Evolutionary conservation across 1,140 invertebrate genomes (phyloP).

Genomic region (Dolichoris vasculosae): DNA sequence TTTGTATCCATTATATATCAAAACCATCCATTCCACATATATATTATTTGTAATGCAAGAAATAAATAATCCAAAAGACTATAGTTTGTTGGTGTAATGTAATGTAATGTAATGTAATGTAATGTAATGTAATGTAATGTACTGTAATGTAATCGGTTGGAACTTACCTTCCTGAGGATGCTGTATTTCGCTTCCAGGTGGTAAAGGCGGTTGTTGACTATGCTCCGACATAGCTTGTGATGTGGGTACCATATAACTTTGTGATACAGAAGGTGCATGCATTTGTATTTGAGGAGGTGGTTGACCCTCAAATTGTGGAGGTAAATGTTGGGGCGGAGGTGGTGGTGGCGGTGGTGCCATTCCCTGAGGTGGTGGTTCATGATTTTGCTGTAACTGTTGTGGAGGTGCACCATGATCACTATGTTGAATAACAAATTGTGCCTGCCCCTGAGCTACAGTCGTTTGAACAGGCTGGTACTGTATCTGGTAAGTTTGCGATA

Average conservation of each 20-base stretch:
- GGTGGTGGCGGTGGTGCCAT: slow-evolving; percentile 51
- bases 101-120: too few relatives aligned
- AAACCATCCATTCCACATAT: too few relatives aligned
- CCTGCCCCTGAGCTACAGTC: slow-evolving; percentile 58
- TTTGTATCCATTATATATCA: too few relatives aligned
- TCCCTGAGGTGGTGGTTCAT: slow-evolving; percentile 61
- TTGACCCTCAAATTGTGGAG: slow-evolving; percentile 67
- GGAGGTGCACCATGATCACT: slow-evolving; percentile 64
- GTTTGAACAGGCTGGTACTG: slow-evolving; percentile 67
- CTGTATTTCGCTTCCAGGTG: slow-evolving; percentile 61
- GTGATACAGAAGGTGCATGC: slow-evolving; percentile 60
- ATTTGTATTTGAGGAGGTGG: slow-evolving; percentile 60
- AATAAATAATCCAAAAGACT: too few relatives aligned
- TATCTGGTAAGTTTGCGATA: slow-evolving; percentile 72
- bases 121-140: too few relatives aligned
- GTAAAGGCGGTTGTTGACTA: slow-evolving; percentile 60
- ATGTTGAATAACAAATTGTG: slow-evolving; percentile 67
- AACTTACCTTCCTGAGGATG: slow-evolving; percentile 62
- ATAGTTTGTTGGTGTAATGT: too few relatives aligned
- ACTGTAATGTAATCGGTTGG: not conserved
- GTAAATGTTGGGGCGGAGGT: slow-evolving; percentile 62
- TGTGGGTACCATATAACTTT: slow-evolving; percentile 49
- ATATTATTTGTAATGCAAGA: too few relatives aligned
- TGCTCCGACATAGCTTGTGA: slow-evolving; percentile 41
- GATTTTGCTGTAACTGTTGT: slow-evolving; percentile 67